Conservation (phyloP, 2,888 invertebrate genomes). For the Vannuccia rotundouncinata region DNA sequence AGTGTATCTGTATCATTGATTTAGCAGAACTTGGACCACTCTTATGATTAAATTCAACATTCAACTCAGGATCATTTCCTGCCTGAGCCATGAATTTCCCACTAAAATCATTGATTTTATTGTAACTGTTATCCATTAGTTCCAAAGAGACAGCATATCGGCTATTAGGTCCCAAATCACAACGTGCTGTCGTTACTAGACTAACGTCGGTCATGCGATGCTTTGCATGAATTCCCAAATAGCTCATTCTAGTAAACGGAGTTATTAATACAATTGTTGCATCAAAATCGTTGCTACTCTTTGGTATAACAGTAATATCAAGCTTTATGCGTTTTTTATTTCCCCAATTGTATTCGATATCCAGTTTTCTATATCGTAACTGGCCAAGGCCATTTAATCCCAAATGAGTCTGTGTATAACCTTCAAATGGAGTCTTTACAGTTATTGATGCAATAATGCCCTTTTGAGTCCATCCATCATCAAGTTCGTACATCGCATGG, state of each 20-base stretch:
- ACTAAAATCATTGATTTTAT: neutral
- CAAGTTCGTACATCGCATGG: slow-evolving; percentile 34
- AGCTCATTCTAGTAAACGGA: slow-evolving; percentile 31
- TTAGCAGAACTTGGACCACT: neutral
- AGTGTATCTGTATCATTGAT: neutral
- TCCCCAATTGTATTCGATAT: slow-evolving; percentile 34
- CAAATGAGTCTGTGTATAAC: slow-evolving; percentile 32
- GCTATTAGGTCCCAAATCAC: slow-evolving; percentile 9
- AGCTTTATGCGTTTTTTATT: slow-evolving; percentile 28
- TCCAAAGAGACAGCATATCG: slow-evolving; percentile 10
- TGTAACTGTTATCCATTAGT: slow-evolving; percentile 27
- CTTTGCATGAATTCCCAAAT: slow-evolving; percentile 25
- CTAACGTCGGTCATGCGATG: neutral
- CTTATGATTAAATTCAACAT: slow-evolving; percentile 8
- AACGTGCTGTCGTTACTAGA: neutral
- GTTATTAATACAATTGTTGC: neutral
- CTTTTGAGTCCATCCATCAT: slow-evolving; percentile 39
- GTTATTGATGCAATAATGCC: slow-evolving; percentile 35
- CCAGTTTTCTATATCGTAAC: slow-evolving; percentile 31
- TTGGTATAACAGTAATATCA: slow-evolving; percentile 21
- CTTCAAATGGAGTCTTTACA: slow-evolving; percentile 32
- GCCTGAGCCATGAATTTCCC: neutral
- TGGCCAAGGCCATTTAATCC: slow-evolving; percentile 34
- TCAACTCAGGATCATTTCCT: slow-evolving; percentile 22
- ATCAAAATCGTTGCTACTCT: slow-evolving; percentile 24